These are phyloP conservation scores for Gobius niger DNA, from an alignment of 2,113 vertebrate genomes.

Conservation along the genomic window DNA sequence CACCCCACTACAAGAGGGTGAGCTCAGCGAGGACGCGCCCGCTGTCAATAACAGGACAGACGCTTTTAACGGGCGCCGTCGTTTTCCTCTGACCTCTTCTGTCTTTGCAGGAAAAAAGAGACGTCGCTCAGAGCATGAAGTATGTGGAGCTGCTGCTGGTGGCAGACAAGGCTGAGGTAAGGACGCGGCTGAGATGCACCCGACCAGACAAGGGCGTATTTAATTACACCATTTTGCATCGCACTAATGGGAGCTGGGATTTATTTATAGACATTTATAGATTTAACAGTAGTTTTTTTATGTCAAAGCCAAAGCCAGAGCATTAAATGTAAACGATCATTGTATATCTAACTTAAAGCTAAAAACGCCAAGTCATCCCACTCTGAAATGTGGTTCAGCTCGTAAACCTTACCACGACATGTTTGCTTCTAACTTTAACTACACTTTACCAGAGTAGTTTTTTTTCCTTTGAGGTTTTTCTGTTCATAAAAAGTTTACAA, in stretches of 20 bases:
- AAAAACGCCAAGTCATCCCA: neutral
- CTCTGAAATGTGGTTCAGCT: neutral
- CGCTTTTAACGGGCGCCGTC: neutral
- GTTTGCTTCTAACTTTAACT: neutral
- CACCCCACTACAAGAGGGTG: conserved; percentile 76
- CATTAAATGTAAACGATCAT: neutral
- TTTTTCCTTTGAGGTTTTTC: neutral
- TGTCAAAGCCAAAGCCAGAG: neutral
- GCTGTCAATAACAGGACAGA: neutral
- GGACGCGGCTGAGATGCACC: neutral
- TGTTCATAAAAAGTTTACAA: neutral
- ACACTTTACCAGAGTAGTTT: neutral
- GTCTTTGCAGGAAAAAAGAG: conserved; percentile 82
- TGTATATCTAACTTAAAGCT: neutral
- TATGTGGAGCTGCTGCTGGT: conserved; percentile 94
- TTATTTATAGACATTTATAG: neutral
- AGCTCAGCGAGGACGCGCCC: conserved; percentile 10
- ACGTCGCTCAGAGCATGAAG: conserved; percentile 82
- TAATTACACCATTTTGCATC: neutral
- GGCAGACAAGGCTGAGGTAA: conserved; percentile 94
- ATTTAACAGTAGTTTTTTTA: neutral
- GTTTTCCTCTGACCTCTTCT: neutral
- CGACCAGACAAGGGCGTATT: neutral
- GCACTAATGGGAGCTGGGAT: neutral
- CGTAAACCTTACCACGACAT: neutral